Conservation (phyloP, 2,113 vertebrate genomes). For the Blennius ocellaris region DNA sequence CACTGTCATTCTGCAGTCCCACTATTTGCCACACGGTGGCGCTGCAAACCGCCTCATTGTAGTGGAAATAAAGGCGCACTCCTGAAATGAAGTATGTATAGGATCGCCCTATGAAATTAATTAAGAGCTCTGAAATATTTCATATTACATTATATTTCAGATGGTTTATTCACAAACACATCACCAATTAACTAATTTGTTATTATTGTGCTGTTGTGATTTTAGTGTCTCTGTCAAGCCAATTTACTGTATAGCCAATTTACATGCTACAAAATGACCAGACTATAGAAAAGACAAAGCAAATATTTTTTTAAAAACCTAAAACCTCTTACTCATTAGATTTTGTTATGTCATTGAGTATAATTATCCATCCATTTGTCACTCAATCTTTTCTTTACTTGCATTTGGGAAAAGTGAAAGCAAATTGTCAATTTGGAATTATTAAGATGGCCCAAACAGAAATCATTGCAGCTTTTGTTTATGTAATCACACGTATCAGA, state of each 20-base stretch:
- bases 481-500: neutral
- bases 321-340: neutral
- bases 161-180: no score
- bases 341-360: neutral
- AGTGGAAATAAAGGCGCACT: neutral
- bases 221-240: no score
- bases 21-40: constrained; percentile 39
- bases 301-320: neutral
- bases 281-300: neutral
- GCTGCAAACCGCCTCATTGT: constrained; percentile 7
- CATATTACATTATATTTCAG: neutral
- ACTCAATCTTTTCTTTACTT: no score
- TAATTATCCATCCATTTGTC: no score
- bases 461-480: no score
- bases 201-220: no score
- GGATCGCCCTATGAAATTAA: neutral
- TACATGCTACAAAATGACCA: no score
- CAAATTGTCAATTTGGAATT: no score
- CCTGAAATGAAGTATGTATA: neutral
- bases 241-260: no score
- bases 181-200: no score
- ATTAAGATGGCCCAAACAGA: no score
- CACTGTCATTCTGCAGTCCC: constrained; percentile 10
- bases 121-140: neutral
- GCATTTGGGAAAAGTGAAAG: no score